These are phyloP conservation scores for Agrotis exclamationis DNA, from an alignment of 2,888 invertebrate genomes.

Conservation along the genomic window DNA sequence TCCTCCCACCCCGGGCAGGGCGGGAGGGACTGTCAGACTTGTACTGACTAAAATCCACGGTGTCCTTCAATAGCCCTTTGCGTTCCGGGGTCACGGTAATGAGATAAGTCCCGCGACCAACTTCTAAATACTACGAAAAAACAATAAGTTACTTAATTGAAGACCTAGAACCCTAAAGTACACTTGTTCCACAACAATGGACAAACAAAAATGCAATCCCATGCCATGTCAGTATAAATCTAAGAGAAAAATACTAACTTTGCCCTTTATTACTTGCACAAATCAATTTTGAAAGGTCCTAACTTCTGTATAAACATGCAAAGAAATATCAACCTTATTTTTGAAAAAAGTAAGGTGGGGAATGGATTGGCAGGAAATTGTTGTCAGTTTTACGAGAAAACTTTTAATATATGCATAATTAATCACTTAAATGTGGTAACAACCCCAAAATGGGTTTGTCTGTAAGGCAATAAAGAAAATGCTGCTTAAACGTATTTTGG, in stretches of 20 bases:
- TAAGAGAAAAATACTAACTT: conserved; percentile 83
- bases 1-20: too few relatives aligned
- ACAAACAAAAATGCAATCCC: conserved; percentile 82
- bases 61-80: too few relatives aligned
- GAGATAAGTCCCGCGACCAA: too few relatives aligned
- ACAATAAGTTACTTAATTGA: conserved; percentile 68
- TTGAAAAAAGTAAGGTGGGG: neutral
- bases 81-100: too few relatives aligned
- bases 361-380: neutral
- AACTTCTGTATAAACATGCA: neutral
- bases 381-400: conserved; percentile 68
- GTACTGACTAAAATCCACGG: too few relatives aligned
- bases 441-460: conserved; percentile 60
- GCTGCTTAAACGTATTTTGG: conserved; percentile 43
- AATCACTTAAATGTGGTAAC: conserved; percentile 75
- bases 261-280: conserved; percentile 72
- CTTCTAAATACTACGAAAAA: conserved; percentile 25
- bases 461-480: conserved; percentile 42
- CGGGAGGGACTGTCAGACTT: too few relatives aligned
- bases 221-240: conserved; percentile 88
- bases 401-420: conserved; percentile 82
- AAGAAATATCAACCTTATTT: conserved; percentile 24
- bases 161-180: conserved; percentile 73
- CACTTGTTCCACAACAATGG: conserved; percentile 79
- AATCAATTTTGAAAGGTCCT: conserved; percentile 32